Evolutionary conservation across 1,140 invertebrate species (phyloP), one percentile per base, ranked within the genome.

Genomic region (Druon quercuslanigerum): DNA sequence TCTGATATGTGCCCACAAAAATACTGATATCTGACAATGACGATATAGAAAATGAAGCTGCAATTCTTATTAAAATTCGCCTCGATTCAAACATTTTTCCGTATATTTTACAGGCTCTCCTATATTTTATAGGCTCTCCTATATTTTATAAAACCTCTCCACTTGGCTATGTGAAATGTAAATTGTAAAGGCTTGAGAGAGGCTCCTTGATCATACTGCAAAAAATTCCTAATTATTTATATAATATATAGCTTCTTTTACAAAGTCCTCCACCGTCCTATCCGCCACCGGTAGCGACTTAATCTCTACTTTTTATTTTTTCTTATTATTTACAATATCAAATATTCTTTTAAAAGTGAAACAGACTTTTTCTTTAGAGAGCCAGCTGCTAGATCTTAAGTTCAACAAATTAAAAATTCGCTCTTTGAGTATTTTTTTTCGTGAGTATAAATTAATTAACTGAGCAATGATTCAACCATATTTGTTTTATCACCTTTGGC

Each of bases 1-100:
- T 75, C 74, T 82, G 80, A 82, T 82, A 82, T 82, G 80, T 78
- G 80, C 66, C 60, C 80, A 82, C 75, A 82, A 82, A 82, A 82
- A 82, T 82, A 82, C 80, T 79, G 75, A 79, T 72, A 74, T 78
- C 72, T 66, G 25, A 14, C 40, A 7, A 16, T 14, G 60, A 40
- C 60, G 60, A 25, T 66, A 66, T 5, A 25, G 20, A 66, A 66
- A 66, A 33, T 66, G 33, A 66, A 66, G 60, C 12, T 14, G 60
- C 16, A 66, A 40, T 66, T n/a, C 20, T 19, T 46, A 33, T 5
- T 5, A 33, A 5, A 33, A 5, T 33, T 5, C 9, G 5, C 40
- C 40, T 66, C 60, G 40, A 66, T 66, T 66, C 7, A 9, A 40
- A 14, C 5, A 14, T 14, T 40, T n/a, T 46, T 40, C 40, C 40